phyloP scores from a whole-genome alignment of 2,797 vertebrate genomes.

The Pelochelys cantorii region DNA sequence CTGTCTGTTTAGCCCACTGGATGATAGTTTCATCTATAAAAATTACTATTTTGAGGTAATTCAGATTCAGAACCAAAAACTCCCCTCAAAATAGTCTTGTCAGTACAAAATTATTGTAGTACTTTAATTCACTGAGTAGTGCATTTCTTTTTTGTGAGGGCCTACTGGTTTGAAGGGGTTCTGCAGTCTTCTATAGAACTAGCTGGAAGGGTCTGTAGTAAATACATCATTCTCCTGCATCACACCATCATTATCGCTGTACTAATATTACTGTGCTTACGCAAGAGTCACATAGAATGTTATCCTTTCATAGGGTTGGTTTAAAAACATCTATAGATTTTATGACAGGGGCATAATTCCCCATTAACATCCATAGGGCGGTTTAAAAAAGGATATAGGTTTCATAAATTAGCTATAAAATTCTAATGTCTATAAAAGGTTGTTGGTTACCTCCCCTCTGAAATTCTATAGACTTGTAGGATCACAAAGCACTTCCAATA shows the following conservation, averaged over 20 bases:
- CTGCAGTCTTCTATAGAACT: constrained; percentile 42
- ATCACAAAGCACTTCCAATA: neutral
- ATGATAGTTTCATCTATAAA: constrained; percentile 8
- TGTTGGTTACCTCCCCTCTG: neutral
- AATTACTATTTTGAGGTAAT: constrained; percentile 31
- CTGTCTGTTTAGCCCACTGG: constrained; percentile 35
- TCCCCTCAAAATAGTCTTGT: constrained; percentile 1
- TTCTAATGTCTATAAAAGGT: neutral
- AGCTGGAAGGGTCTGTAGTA: neutral
- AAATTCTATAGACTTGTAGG: neutral
- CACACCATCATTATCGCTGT: neutral
- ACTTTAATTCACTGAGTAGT: constrained; percentile 52
- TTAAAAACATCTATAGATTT: neutral
- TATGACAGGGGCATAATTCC: neutral
- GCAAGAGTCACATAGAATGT: neutral
- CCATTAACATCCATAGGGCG: neutral
- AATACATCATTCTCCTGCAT: neutral
- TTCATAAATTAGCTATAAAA: neutral
- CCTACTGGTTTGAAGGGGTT: neutral
- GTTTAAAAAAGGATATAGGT: neutral
- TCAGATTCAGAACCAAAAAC: constrained; percentile 50
- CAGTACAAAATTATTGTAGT: constrained; percentile 9
- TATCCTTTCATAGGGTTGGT: neutral
- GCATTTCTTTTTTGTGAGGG: constrained; percentile 18
- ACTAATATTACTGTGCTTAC: neutral